Conservation (phyloP, 2,113 vertebrate genomes). For the Vulpes lagopus region DNA sequence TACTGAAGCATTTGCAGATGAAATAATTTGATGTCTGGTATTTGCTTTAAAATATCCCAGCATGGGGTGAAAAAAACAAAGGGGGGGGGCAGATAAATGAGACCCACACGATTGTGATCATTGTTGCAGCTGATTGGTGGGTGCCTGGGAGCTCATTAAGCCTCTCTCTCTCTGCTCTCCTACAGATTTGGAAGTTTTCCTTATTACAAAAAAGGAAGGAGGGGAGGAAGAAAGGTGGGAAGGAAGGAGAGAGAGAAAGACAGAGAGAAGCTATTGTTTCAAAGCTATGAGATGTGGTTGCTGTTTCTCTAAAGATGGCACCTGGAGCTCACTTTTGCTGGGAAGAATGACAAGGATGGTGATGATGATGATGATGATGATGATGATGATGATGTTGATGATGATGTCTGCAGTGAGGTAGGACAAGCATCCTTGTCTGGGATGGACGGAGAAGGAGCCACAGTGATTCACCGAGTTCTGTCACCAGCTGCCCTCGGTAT, state of each 20-base stretch:
- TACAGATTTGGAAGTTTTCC: background rate
- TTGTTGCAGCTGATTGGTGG: background rate
- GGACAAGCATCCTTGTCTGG: too few species aligned
- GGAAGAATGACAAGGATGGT: too few species aligned
- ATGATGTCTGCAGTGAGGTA: rapidly evolving
- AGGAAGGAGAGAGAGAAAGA: background rate
- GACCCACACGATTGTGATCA: background rate
- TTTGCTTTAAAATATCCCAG: background rate
- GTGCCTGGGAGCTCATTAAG: background rate
- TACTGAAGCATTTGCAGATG: background rate
- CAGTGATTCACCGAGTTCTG: too few species aligned
- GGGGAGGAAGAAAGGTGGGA: background rate
- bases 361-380: too few species aligned
- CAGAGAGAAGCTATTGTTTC: background rate
- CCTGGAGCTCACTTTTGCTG: background rate
- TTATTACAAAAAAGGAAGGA: background rate
- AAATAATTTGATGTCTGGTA: background rate
- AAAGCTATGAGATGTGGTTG: background rate
- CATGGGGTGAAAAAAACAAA: background rate
- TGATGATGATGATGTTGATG: rapidly evolving
- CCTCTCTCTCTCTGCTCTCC: background rate
- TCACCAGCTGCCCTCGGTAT: background rate
- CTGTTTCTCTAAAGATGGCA: background rate
- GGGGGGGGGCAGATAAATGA: background rate
- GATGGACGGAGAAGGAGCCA: background rate